Base-by-base conservation (phyloP, 2,797 vertebrate species). In the Miichthys miiuy region DNA sequence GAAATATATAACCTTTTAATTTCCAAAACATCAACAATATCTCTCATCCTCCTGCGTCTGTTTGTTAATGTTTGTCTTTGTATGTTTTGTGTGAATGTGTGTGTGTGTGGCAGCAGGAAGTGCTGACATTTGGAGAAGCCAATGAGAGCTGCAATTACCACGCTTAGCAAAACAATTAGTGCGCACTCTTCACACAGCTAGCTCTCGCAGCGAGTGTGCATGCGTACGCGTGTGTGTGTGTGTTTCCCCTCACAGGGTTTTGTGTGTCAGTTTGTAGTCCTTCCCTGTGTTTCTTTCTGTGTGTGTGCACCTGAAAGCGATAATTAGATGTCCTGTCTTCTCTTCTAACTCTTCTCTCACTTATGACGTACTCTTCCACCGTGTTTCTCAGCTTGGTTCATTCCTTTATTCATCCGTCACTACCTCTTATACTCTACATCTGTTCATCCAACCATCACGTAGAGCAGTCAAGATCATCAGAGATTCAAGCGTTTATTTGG, bases 91-190 rank as follows among this genome's bases (percentile, higher is more conserved):
- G 12, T 44, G 23, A 27, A 8, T 10, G 5, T 27, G 17, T 51
- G 18, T 41, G 47, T 57, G 21, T 60, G n/a, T 67, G 47, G 77
- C 86, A 82, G 67, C 77, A 71, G 79, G 82, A 84, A 88, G 80
- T 61, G 34, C 77, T 92, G 92, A 93, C 91, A 93, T 93, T 93
- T 93, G 77, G 80, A 79, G 80, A 80, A 89, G 83, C 87, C 84
- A 87, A 92, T 87, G 80, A 90, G 84, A 91, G 85, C 71, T 21
- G 75, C 88, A 91, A 91, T 93, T 93, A 91, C 75, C 86, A 84
- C 60, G 79, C 90, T 92, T 86, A 85, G 77, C 72, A 87, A 92
- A 93, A 90, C 90, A 88, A 89, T 91, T 91, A 91, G 74, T 80
- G 75, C 83, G 82, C 79, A 76, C 75, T 79, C 83, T 64, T 81